phyloP scores from a whole-genome alignment of 2,888 invertebrate species.

The Latheticus oryzae region DNA sequence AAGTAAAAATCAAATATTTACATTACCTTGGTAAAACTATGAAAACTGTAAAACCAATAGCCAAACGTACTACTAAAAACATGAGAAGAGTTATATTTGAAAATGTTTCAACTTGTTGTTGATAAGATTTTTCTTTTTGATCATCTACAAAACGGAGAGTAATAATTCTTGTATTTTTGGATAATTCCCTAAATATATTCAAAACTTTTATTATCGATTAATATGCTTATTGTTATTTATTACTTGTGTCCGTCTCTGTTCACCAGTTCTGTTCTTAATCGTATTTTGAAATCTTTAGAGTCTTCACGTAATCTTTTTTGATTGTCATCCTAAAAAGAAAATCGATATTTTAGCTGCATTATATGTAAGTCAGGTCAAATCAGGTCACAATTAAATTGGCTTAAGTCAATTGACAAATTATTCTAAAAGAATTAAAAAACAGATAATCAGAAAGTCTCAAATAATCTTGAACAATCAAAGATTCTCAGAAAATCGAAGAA shows the following conservation, averaged over 20 bases:
- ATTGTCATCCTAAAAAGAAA: constrained; percentile 58
- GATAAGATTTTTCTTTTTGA: constrained; percentile 76
- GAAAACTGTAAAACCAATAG: constrained; percentile 68
- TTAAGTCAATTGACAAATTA: no score
- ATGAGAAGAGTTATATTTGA: constrained; percentile 75
- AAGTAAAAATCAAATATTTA: constrained; percentile 51
- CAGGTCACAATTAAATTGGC: no score
- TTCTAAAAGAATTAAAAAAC: no score
- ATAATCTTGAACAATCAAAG: no score
- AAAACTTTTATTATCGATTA: constrained; percentile 6
- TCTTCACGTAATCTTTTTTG: constrained; percentile 73
- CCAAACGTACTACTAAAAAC: constrained; percentile 73
- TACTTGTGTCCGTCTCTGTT: constrained; percentile 88
- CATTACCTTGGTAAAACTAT: constrained; percentile 71
- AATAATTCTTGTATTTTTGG: constrained; percentile 75
- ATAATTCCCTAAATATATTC: constrained; percentile 69
- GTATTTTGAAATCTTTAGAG: constrained; percentile 83
- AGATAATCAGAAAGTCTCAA: no score
- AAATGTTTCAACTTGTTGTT: constrained; percentile 74
- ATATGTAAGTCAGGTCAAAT: no score
- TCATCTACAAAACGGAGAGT: constrained; percentile 75
- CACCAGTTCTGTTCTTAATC: constrained; percentile 85
- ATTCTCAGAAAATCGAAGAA: constrained; percentile 20
- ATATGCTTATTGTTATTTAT: no score
- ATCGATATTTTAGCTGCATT: no score